Percentiles rank a stretch among this genome's conserved stretches.
These are phyloP conservation scores for Chelonus insularis DNA, from an alignment of 1,140 invertebrate genomes.

Conservation along the genomic window DNA sequence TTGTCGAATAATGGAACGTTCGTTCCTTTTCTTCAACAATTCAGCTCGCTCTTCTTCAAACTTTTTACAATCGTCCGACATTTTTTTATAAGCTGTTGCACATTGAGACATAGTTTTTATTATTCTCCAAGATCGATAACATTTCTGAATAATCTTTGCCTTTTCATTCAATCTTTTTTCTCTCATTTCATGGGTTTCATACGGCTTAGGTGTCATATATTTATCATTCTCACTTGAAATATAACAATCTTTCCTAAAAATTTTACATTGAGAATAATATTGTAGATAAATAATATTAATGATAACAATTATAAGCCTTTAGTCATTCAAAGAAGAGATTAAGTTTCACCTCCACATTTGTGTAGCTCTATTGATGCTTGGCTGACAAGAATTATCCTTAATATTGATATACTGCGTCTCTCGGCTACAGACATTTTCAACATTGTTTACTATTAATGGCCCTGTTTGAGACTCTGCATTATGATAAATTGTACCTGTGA, in stretches of 20 bases:
- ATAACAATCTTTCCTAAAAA: slow-evolving; percentile 57
- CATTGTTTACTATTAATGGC: slow-evolving; percentile 56
- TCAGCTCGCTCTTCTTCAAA: slow-evolving; percentile 47
- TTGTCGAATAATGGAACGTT: slow-evolving; percentile 62
- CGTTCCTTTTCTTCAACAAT: slow-evolving; percentile 52
- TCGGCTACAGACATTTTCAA: slow-evolving; percentile 57
- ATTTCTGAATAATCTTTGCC: slow-evolving; percentile 65
- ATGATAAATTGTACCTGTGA: slow-evolving; percentile 64
- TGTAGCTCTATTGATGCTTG: slow-evolving; percentile 38
- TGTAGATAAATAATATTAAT: too few species aligned
- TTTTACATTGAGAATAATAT: too few species aligned
- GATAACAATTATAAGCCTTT: too few species aligned
- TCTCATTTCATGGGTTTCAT: slow-evolving; percentile 63
- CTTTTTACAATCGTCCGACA: slow-evolving; percentile 49
- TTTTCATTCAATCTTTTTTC: slow-evolving; percentile 55
- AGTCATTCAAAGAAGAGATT: neutral
- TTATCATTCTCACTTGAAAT: slow-evolving; percentile 64
- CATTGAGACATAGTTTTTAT: slow-evolving; percentile 42
- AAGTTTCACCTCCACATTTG: slow-evolving; percentile 51
- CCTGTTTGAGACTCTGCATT: slow-evolving; percentile 70
- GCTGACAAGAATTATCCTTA: slow-evolving; percentile 52
- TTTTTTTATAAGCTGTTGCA: slow-evolving; percentile 41
- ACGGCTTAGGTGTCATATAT: slow-evolving; percentile 60
- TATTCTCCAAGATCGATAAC: slow-evolving; percentile 58
- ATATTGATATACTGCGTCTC: slow-evolving; percentile 65